Base-by-base conservation (phyloP, 2,113 vertebrate genomes). In the Egretta garzetta region DNA sequence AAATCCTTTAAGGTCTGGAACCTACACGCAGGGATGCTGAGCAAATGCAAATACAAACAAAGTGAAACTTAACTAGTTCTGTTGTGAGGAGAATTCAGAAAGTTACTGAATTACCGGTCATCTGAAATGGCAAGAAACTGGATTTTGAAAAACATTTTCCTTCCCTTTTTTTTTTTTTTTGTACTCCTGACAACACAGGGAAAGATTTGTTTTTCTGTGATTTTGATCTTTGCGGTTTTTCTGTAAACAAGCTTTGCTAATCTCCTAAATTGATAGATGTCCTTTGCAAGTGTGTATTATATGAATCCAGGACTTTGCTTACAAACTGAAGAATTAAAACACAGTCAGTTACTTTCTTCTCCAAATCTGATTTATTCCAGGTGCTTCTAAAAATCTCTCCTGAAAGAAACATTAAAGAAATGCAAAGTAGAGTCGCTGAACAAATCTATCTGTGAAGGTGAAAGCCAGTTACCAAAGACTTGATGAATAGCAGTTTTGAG, bases 211-310 rank as follows among this genome's bases (percentile, higher is more conserved):
- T 91, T 94, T 55, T 35, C 47, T 62, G 1, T 37, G 66, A 80
- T 95, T 96, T 95, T 94, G 80, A 94, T 96, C 94, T 96, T 82
- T 73, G 71, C 66, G 70, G 45, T 62, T 89, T 97, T 91, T 68
- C 91, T 91, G 77, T 91, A 87, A 96, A 85, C 84, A 96, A 90
- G 91, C 53, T 91, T 47, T 96, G 93, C 94, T 91, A 96, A 95
- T 93, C 84, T 96, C 70, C 66, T 66, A 24, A 95, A 94, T 91
- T 87, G 94, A 82, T 91, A 87, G 77, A 39, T 93, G 94, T 90
- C 95, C 84, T 95, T 87, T 91, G 93, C 64, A 24, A 68, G 90
- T 66, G 32, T 16, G 23, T 60, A 28, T 84, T 72, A 6, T 72
- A 20, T 72, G 53, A 52, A 93, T 90, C 66, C 76, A 32, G 93